Percentiles rank a stretch among this genome's conserved stretches.
These are phyloP conservation scores for Percina caprodes DNA, from an alignment of 2,113 vertebrate genomes.

Conservation along the genomic window DNA sequence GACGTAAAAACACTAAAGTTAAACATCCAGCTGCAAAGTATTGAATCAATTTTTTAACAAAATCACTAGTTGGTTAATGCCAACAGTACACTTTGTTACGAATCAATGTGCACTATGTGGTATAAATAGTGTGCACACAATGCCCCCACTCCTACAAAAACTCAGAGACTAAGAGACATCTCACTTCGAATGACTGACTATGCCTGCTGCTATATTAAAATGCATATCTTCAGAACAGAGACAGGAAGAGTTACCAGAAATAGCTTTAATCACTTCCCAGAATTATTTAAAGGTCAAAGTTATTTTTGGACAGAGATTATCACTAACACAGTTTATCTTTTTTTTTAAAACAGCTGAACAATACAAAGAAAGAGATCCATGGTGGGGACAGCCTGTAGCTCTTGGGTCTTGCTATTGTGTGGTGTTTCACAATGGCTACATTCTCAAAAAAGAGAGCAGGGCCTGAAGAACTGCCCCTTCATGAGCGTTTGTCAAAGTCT, in stretches of 20 bases:
- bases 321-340: slow-evolving; percentile 13
- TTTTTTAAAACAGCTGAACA: slow-evolving; percentile 1
- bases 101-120: not conserved
- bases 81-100: not conserved
- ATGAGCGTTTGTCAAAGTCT: not conserved
- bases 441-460: not conserved
- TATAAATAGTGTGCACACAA: not conserved
- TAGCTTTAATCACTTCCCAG: slow-evolving; percentile 58
- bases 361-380: slow-evolving; percentile 22
- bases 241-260: slow-evolving; percentile 59
- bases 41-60: not conserved
- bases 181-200: slow-evolving; percentile 15
- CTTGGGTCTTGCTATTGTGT: slow-evolving; percentile 12
- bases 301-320: slow-evolving; percentile 52
- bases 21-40: not conserved
- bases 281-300: slow-evolving; percentile 50
- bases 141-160: not conserved
- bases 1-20: not conserved
- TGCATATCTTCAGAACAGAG: slow-evolving; percentile 44
- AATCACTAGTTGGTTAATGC: not conserved
- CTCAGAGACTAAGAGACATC: not conserved
- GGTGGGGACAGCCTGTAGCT: not conserved
- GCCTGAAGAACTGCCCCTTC: not conserved
- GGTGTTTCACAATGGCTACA: not conserved
- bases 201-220: slow-evolving; percentile 43